These are phyloP conservation scores for Calliphora vicina DNA, from an alignment of 1,140 invertebrate species.

Conservation along the genomic window DNA sequence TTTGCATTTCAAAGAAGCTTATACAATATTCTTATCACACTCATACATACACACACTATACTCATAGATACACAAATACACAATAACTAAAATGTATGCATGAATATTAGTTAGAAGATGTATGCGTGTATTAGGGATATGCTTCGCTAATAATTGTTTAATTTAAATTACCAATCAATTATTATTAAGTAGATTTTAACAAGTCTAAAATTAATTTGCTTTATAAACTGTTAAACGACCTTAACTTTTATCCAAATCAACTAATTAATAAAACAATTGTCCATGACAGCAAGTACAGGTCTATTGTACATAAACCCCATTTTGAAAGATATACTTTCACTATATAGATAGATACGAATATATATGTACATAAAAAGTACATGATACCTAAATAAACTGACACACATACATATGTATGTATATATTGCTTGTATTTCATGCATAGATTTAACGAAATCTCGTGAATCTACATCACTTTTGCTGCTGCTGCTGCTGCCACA, in stretches of 20 bases:
- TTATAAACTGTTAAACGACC: too few species aligned
- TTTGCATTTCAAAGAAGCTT: constrained; percentile 30
- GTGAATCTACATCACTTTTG: neutral
- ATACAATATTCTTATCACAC: constrained; percentile 19
- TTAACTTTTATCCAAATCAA: too few species aligned
- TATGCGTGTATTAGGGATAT: neutral
- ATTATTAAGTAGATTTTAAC: too few species aligned
- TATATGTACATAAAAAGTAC: neutral
- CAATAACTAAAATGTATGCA: neutral
- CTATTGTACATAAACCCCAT: neutral
- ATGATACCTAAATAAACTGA: neutral
- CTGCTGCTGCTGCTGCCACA: neutral
- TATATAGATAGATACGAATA: neutral
- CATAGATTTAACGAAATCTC: constrained; percentile 7
- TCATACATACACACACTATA: neutral
- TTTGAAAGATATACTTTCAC: neutral
- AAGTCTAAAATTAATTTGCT: too few species aligned
- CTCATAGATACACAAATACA: neutral
- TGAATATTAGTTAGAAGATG: neutral
- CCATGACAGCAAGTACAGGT: neutral
- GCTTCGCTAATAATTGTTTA: too few species aligned
- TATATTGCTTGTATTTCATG: neutral
- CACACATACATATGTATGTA: too few species aligned
- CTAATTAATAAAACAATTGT: too few species aligned
- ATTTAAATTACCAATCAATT: too few species aligned